phyloP scores from a whole-genome alignment of 1,140 invertebrate species.

The Campodea augens region DNA sequence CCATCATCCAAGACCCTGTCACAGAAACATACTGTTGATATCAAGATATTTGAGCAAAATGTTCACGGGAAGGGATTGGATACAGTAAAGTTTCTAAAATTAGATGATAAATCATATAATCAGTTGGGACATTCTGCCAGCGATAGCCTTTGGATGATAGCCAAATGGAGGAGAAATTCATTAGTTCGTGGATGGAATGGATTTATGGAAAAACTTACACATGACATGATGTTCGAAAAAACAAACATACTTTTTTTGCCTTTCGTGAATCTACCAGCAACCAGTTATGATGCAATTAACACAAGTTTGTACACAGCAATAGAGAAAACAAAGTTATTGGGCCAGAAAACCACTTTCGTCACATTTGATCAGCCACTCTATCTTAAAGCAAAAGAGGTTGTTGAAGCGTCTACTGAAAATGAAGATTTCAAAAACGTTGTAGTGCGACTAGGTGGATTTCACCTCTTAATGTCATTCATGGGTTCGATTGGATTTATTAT shows the following conservation, averaged over 20 bases:
- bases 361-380: conserved; percentile 11
- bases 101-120: not conserved
- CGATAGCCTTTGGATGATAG: not conserved
- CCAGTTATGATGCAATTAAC: not conserved
- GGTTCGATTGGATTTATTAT: conserved; percentile 12
- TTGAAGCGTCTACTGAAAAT: not conserved
- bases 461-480: conserved; percentile 13
- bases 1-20: not conserved
- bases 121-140: not conserved
- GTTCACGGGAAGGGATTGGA: not conserved
- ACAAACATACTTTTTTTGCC: not conserved
- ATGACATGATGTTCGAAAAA: not conserved
- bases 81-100: not conserved
- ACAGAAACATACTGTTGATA: not conserved
- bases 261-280: not conserved
- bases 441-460: conserved; percentile 12
- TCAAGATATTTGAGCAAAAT: not conserved
- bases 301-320: not conserved
- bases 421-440: not conserved
- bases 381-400: conserved; percentile 5
- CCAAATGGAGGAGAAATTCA: not conserved
- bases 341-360: conserved; percentile 4
- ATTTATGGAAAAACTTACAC: not conserved
- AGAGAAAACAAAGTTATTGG: not conserved
- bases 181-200: not conserved